A percentile compares a stretch with the other conserved stretches of the same genome.
These are phyloP conservation scores for Hippocampus mohnikei DNA, from an alignment of 2,113 vertebrate genomes.

Conservation along the genomic window DNA sequence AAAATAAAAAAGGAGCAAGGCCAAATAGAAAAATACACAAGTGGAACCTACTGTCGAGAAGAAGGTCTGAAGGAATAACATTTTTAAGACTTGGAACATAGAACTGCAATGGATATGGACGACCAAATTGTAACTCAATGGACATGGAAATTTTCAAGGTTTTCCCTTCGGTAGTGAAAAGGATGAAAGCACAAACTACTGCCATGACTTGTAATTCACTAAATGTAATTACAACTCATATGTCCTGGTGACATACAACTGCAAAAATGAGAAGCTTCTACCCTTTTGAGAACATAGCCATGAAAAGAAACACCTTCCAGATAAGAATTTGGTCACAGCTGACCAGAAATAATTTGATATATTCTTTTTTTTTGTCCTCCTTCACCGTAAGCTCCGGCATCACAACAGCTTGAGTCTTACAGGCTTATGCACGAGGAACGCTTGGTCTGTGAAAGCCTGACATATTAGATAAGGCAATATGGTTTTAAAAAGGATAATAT, in stretches of 20 bases:
- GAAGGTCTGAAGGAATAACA: neutral
- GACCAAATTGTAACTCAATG: neutral
- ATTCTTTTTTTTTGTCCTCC: constrained; percentile 17
- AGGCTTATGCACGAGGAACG: constrained; percentile 16
- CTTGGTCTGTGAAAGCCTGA: neutral
- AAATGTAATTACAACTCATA: no score
- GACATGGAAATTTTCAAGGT: neutral
- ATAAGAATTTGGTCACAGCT: constrained; percentile 11
- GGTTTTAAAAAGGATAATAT: constrained; percentile 18
- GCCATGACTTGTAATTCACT: neutral
- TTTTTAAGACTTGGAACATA: neutral
- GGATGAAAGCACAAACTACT: neutral
- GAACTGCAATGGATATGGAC: neutral
- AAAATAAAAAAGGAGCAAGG: neutral
- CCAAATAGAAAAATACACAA: neutral
- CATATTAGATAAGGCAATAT: constrained; percentile 20
- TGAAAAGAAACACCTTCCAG: constrained; percentile 7
- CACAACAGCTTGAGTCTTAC: constrained; percentile 24
- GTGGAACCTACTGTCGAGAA: neutral
- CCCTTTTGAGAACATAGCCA: neutral
- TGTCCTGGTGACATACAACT: neutral
- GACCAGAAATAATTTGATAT: constrained; percentile 26
- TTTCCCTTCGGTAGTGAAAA: neutral
- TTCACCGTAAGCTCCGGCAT: constrained; percentile 13
- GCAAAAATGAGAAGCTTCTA: neutral